Conservation (phyloP, 2,888 invertebrate genomes). For the Choristoneura rosaceana region DNA sequence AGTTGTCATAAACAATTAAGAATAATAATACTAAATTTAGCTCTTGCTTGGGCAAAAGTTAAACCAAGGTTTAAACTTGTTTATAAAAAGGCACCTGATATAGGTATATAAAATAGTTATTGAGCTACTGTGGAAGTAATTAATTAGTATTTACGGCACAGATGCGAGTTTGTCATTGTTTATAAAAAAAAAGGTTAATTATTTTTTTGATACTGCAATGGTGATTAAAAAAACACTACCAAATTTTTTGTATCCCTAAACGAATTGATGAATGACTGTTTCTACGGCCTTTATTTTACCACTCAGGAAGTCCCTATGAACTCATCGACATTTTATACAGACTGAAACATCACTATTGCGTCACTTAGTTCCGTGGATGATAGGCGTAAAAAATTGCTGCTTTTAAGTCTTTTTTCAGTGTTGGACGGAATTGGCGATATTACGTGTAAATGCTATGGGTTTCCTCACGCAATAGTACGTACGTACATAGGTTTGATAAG, state of each 20-base stretch:
- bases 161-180: no score
- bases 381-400: background rate
- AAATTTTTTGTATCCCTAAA: background rate
- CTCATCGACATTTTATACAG: constrained; percentile 8
- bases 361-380: background rate
- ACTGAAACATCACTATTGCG: background rate
- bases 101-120: no score
- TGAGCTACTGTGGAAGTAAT: no score
- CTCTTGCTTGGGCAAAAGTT: no score
- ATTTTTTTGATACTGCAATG: no score
- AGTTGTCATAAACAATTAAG: background rate
- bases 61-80: no score
- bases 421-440: background rate
- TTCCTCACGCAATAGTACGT: background rate
- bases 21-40: background rate
- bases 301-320: constrained; percentile 20
- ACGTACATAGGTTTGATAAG: no score
- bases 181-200: no score
- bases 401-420: constrained; percentile 1
- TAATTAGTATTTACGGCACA: no score
- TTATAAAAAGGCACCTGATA: no score
- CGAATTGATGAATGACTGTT: background rate
- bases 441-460: background rate
- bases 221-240: no score
- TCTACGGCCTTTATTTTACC: background rate